Conservation (phyloP, 1,140 invertebrate genomes). For the Hydropsyche tenuis region DNA sequence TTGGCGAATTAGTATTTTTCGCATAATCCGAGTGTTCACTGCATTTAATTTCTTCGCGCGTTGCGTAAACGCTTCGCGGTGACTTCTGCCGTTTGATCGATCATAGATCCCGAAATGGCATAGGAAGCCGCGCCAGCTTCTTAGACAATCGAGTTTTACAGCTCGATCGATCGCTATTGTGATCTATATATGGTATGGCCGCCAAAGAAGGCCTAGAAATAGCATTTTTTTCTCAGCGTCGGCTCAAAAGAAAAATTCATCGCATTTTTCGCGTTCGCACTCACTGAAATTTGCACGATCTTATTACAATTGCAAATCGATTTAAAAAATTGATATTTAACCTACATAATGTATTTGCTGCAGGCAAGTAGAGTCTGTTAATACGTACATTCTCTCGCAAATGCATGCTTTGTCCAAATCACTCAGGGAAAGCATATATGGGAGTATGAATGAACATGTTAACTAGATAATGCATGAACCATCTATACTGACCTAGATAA, state of each 20-base stretch:
- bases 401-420: no score
- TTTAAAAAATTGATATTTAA: no score
- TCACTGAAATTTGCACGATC: not conserved
- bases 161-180: constrained; percentile 45
- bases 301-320: not conserved
- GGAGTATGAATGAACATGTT: no score
- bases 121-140: not conserved
- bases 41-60: no score
- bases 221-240: not conserved
- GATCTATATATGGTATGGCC: constrained; percentile 43
- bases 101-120: constrained; percentile 34
- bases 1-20: no score
- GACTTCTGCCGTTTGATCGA: constrained; percentile 35
- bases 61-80: not conserved
- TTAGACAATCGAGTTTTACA: constrained; percentile 34
- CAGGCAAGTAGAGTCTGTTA: no score
- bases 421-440: no score
- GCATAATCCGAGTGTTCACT: no score
- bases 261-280: not conserved
- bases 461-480: no score
- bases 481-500: no score
- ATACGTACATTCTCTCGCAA: no score
- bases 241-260: constrained; percentile 6
- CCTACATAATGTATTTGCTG: no score
- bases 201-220: constrained; percentile 16